phyloP scores from a whole-genome alignment of 2,888 invertebrate species.

The Torymus tubicola region DNA sequence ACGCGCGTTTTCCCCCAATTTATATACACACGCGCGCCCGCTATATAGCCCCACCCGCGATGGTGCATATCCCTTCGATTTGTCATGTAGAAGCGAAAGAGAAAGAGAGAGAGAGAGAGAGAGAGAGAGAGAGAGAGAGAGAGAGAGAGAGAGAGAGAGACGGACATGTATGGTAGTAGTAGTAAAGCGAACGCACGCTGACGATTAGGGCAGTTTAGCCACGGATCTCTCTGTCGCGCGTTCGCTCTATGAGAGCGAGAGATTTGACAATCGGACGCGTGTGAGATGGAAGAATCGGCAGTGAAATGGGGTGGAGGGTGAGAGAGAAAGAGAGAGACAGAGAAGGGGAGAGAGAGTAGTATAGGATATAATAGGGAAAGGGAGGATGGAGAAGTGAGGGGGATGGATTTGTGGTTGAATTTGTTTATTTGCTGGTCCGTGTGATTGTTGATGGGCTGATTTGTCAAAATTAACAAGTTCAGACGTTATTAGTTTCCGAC shows the following conservation, averaged over 20 bases:
- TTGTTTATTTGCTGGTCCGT: conserved; percentile 11
- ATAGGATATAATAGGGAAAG: neutral
- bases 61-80: conserved; percentile 46
- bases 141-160: no score
- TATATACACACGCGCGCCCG: neutral
- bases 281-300: neutral
- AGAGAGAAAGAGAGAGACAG: neutral
- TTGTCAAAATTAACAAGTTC: no score
- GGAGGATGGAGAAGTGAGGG: neutral
- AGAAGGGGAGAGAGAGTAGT: neutral
- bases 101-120: no score
- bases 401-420: neutral
- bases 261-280: conserved; percentile 2
- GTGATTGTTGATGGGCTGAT: neutral
- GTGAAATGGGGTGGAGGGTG: conserved; percentile 19
- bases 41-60: neutral
- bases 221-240: conserved; percentile 24
- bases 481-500: no score
- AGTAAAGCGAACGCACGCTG: neutral
- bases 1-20: conserved; percentile 40
- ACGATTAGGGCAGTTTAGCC: conserved; percentile 55
- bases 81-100: conserved; percentile 32
- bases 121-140: no score
- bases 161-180: neutral
- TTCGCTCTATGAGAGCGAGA: no score